phyloP scores from a whole-genome alignment of 1,140 invertebrate genomes.

The Acromyrmex heyeri region DNA sequence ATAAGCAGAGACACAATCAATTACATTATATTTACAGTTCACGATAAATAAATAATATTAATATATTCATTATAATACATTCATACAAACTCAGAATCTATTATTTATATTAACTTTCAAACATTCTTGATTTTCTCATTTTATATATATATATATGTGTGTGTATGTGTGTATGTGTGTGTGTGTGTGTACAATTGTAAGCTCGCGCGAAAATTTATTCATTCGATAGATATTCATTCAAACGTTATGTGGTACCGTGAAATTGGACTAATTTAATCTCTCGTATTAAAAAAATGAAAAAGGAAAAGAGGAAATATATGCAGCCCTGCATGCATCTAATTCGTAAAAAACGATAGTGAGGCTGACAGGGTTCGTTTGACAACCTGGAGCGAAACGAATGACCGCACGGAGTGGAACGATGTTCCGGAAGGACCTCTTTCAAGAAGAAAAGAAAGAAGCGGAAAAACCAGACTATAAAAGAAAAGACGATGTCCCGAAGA shows the following conservation, averaged over 20 bases:
- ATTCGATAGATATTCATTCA: slow-evolving; percentile 23
- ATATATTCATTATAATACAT: neutral
- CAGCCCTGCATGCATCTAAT: slow-evolving; percentile 46
- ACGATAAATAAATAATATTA: neutral
- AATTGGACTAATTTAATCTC: slow-evolving; percentile 68
- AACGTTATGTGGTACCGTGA: slow-evolving; percentile 24
- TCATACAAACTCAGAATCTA: neutral
- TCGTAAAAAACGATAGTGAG: slow-evolving; percentile 17
- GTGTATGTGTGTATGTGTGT: no score
- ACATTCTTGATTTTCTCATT: neutral
- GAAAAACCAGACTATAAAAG: neutral
- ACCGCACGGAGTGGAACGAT: slow-evolving; percentile 16
- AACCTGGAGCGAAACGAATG: slow-evolving; percentile 67
- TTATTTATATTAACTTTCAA: slow-evolving; percentile 17
- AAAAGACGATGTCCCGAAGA: slow-evolving; percentile 6
- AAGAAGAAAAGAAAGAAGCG: neutral
- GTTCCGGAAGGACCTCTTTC: neutral
- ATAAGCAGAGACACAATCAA: neutral
- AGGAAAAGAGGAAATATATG: neutral
- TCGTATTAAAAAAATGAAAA: neutral
- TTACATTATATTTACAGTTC: neutral
- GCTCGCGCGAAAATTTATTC: neutral
- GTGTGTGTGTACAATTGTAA: neutral
- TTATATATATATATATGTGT: neutral
- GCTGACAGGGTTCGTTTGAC: slow-evolving; percentile 56